phyloP scores from a whole-genome alignment of 2,797 vertebrate genomes.

The Pithecia hirsuta region DNA sequence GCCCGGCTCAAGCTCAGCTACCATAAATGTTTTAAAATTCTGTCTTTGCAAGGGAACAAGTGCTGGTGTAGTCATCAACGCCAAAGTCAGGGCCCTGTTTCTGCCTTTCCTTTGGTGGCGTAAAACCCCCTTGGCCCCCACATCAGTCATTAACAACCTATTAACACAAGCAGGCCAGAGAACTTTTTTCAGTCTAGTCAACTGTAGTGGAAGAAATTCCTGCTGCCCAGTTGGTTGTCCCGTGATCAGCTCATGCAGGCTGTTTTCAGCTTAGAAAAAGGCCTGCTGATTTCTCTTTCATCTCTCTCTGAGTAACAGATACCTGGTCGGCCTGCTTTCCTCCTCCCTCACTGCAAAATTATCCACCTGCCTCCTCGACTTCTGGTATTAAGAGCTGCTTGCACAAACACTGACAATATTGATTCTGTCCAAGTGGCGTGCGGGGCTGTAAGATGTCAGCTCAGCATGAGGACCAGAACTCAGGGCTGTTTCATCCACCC shows the following conservation, averaged over 20 bases:
- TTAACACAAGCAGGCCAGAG: slow-evolving; percentile 88
- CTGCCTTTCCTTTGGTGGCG: slow-evolving; percentile 86
- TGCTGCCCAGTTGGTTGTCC: slow-evolving; percentile 82
- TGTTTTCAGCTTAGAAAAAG: slow-evolving; percentile 71
- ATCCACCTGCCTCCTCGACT: slow-evolving; percentile 59
- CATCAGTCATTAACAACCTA: slow-evolving; percentile 90
- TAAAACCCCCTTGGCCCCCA: slow-evolving; percentile 72
- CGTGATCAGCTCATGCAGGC: neutral
- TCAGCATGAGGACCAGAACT: neutral
- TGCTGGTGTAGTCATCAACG: slow-evolving; percentile 65
- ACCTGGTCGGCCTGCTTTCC: slow-evolving; percentile 73
- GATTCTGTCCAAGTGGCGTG: slow-evolving; percentile 76
- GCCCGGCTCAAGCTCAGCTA: slow-evolving; percentile 68
- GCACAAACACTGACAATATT: slow-evolving; percentile 82
- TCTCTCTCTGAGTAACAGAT: slow-evolving; percentile 87
- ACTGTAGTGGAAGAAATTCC: slow-evolving; percentile 85
- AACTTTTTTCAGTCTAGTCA: slow-evolving; percentile 85
- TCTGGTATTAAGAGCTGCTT: neutral
- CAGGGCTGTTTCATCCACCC: neutral
- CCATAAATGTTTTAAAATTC: slow-evolving; percentile 82
- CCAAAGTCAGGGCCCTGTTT: slow-evolving; percentile 76
- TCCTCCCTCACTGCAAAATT: slow-evolving; percentile 73
- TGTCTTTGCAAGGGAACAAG: slow-evolving; percentile 68
- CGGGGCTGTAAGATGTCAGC: neutral
- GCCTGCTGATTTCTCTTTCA: slow-evolving; percentile 86